Base-by-base conservation (phyloP, 1,140 invertebrate genomes). In the Tribolium castaneum region DNA sequence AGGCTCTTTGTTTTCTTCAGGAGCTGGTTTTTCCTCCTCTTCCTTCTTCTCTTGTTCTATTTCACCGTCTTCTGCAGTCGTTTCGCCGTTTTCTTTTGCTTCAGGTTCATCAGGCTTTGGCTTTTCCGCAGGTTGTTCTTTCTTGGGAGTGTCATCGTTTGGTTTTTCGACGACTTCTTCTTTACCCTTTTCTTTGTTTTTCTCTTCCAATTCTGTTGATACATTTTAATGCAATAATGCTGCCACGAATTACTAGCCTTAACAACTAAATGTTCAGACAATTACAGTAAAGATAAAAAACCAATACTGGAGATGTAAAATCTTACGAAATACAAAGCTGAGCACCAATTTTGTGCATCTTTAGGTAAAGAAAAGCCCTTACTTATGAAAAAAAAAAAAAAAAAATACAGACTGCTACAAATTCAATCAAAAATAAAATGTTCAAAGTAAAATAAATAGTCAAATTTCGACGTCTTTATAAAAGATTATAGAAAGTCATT, bases 141-240 rank as follows among this genome's bases (percentile, higher is more conserved):
- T 82, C 72, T 87, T 84, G 71, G 88, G 30, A 54, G 70, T 76
- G 6, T 72, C 71, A 75, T 82, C 77, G 35, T 80, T 87, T 83
- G 82, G 59, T 78, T 89, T 87, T 52, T 88, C 85, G 6, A 85
- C 79, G 50, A 82, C 75, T 70, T 87, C 82, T 52, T 86, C 87
- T 30, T 81, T 84, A 75, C 83, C 86, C 82, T 81, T 56, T 80
- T 89, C 85, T 56, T 86, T 87, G 1, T 73, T 81, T 62, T 87
- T 88, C 30, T 87, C 86, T 71, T 89, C 88, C 73, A 88, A 83
- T 78, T 88, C 86, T 51, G 76, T 52, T 6, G 2, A 54, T 16
- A 14, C 70, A 49, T 45, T 3, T n/a, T 16, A 16, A 1, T 45
- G 3, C n/a, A 45, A 10, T 7, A 3, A 39, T 1, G 34, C 9